Evolutionary conservation across 2,797 vertebrate genomes (phyloP).

Genomic region (Premnoplex brunnescens): DNA sequence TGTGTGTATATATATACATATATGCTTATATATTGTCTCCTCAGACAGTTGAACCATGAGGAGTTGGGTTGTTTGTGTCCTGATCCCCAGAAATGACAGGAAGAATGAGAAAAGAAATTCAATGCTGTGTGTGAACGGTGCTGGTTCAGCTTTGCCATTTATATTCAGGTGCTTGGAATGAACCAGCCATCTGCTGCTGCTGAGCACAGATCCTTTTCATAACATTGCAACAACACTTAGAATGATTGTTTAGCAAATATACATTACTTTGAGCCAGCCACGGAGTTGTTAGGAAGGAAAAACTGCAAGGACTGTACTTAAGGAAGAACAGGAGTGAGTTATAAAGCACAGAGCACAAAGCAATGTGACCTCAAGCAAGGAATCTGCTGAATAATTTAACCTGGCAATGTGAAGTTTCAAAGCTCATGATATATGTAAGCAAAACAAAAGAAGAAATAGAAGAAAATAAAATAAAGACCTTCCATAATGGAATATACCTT

Average conservation of each 20-base stretch:
- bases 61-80: background rate
- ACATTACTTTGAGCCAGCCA: background rate
- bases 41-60: background rate
- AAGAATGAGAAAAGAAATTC: background rate
- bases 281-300: background rate
- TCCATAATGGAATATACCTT: background rate
- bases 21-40: background rate
- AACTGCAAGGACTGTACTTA: background rate
- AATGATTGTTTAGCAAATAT: background rate
- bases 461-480: background rate
- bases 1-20: too few species aligned
- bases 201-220: background rate
- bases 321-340: background rate
- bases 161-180: background rate
- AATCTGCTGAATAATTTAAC: constrained; percentile 59
- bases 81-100: background rate
- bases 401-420: background rate
- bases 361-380: constrained; percentile 24
- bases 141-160: background rate
- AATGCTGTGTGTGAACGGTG: accelerated
- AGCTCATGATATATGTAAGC: background rate
- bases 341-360: background rate
- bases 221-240: background rate
- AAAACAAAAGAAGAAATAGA: background rate
- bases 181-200: background rate